phyloP scores from a whole-genome alignment of 2,113 vertebrate species.

The Oncorhynchus keta region DNA sequence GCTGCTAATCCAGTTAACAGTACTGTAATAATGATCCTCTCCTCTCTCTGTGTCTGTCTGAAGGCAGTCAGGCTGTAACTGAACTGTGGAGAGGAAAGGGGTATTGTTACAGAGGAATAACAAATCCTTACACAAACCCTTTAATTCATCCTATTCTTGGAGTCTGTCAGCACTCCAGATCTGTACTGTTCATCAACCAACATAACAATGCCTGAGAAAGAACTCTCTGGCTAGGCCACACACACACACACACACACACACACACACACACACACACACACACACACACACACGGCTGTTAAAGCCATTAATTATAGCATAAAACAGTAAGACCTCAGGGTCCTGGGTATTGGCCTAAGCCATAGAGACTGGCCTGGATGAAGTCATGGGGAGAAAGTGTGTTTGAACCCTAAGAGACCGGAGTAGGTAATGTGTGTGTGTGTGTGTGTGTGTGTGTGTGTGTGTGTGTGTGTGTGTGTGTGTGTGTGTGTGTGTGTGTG shows the following conservation, averaged over 20 bases:
- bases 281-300: constrained; percentile 1
- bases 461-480: background rate
- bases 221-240: background rate
- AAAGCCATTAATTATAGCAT: constrained; percentile 44
- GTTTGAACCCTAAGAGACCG: constrained; percentile 3
- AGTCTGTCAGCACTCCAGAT: constrained; percentile 29
- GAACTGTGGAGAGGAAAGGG: constrained; percentile 9
- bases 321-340: constrained; percentile 15
- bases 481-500: background rate
- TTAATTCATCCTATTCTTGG: constrained; percentile 23
- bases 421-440: background rate
- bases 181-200: constrained; percentile 36
- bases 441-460: background rate
- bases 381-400: constrained; percentile 19
- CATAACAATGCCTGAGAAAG: constrained; percentile 28
- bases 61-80: constrained; percentile 6
- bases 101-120: constrained; percentile 23
- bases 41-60: constrained; percentile 21
- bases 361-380: constrained; percentile 23
- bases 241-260: background rate
- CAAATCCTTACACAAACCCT: constrained; percentile 23
- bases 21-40: constrained; percentile 32
- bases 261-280: constrained; percentile 7
- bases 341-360: constrained; percentile 21
- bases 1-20: constrained; percentile 40